Base-by-base conservation (phyloP, 2,888 invertebrate species). In the Erebia palarica region DNA sequence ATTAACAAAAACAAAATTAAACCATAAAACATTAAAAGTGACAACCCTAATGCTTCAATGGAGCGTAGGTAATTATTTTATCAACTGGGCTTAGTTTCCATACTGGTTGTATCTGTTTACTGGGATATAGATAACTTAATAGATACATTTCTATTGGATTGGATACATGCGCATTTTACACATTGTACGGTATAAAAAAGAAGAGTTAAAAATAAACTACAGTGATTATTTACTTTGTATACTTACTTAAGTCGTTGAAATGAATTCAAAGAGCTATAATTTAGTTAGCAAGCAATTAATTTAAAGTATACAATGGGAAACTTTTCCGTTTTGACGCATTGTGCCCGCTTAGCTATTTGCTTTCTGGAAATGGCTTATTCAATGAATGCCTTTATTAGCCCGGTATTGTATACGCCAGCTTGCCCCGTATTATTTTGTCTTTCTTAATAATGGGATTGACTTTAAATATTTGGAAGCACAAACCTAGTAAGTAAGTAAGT, bases 251-350 rank as follows among this genome's bases (percentile, higher is more conserved):
- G 65, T 42, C 53, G 65, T 42, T 18, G 53, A 55, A 55, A 65
- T 36, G 72, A 65, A 69, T 71, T 73, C 70, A 73, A 69, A 73
- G 74, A 71, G 68, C 74, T 68, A 69, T 73, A 74, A 73, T 74
- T 74, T 73, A 74, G 69, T 72, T 72, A 72, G 72, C 61, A 86
- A 87, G 89, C 90, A 91, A 91, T 92, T 90, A 91, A 91, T 91
- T 89, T 84, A 82, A 84, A 86, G 84, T 87, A 81, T 84, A 92
- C 92, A 92, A 92, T 91, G 85, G 89, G 87, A 89, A 91, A 91
- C 85, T 91, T 90, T 82, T 77, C 81, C 83, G 84, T 87, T 88
- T 87, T 89, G 89, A 90, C 86, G 90, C 85, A 89, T 92, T 92
- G 91, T 91, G 82, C 82, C 83, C 86, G 86, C 83, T 88, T 86